Base-by-base conservation (phyloP, 2,888 invertebrate species). In the Epiperipatus broadwayi region DNA sequence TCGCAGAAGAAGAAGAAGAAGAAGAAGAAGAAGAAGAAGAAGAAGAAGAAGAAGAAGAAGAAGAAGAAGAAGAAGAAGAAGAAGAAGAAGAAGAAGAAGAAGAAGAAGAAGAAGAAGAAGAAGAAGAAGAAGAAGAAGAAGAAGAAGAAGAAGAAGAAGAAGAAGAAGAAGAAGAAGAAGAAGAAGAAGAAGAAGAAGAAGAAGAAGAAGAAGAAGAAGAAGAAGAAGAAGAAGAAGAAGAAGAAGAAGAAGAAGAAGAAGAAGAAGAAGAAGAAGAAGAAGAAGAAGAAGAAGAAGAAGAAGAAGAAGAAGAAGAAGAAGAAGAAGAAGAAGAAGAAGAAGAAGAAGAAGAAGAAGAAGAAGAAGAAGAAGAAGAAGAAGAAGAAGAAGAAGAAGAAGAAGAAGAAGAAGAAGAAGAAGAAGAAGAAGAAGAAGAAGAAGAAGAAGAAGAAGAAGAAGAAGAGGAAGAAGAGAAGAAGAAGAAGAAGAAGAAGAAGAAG, bases 231-330 rank as follows among this genome's bases (percentile, higher is more conserved):
- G 31, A 31, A 14, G 31, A 31, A 14, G 31, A n/a, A 14, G 31
- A 31, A 14, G 15, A 31, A 14, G 31, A 31, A 14, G 31, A 31
- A 14, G 31, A 31, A 14, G 31, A 31, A 14, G 15, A 10, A 14
- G 31, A 31, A 14, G 15, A 31, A 14, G 31, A 31, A 31, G 31
- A 31, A 14, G 31, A 31, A 14, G 31, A 31, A 14, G 15, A 10
- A 14, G 31, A 31, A 14, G 31, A 31, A 14, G 31, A 31, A 14
- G 31, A 31, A 14, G 31, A 31, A 14, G 31, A 14, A 31, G 31
- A 31, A 31, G 15, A 31, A 31, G 31, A 31, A 31, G n/a, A 31
- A n/a, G 31, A 31, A n/a, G n/a, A 31, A 31, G 31, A 31, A 14
- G 31, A 31, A 14, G 31, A n/a, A n/a, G 31, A 14, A 10, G 31